These are phyloP conservation scores for Nestor notabilis DNA, from an alignment of 2,113 vertebrate species.

Conservation along the genomic window DNA sequence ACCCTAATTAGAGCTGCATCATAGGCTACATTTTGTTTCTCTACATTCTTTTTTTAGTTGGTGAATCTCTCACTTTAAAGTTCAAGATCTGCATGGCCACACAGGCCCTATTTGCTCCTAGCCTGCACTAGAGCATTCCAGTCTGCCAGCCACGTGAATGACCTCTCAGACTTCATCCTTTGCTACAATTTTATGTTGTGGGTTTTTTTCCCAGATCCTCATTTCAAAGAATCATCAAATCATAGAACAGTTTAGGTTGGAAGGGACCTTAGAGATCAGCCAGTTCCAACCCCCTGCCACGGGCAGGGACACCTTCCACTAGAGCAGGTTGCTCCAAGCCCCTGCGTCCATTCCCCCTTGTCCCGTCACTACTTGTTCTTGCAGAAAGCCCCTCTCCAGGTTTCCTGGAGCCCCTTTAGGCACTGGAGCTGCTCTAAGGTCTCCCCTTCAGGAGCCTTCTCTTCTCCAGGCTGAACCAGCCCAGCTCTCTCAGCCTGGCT, in stretches of 20 bases:
- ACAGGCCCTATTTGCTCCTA: neutral
- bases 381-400: neutral
- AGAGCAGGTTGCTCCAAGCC: neutral
- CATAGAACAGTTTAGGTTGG: neutral
- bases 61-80: neutral
- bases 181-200: neutral
- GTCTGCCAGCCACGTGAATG: neutral
- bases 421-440: neutral
- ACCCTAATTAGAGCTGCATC: neutral
- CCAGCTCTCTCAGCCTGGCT: neutral
- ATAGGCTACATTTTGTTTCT: neutral
- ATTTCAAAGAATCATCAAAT: neutral
- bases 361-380: neutral
- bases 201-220: neutral
- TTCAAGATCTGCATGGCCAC: neutral
- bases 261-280: neutral
- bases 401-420: neutral
- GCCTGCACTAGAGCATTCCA: neutral
- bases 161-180: neutral
- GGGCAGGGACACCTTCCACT: neutral
- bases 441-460: neutral
- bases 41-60: neutral
- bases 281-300: neutral
- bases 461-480: neutral
- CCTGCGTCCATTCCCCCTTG: neutral